phyloP scores from a whole-genome alignment of 1,140 invertebrate genomes.

The Armadillidium nasatum region DNA sequence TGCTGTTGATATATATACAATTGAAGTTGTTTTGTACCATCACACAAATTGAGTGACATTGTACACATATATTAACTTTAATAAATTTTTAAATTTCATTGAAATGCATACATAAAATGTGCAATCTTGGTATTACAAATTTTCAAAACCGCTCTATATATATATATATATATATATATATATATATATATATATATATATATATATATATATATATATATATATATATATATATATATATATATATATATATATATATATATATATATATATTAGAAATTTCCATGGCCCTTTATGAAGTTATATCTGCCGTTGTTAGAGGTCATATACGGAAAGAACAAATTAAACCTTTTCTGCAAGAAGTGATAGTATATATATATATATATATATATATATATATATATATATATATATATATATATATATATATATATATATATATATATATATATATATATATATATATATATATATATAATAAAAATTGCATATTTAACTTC shows the following conservation, averaged over 20 bases:
- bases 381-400: slow-evolving; percentile 22
- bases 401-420: slow-evolving; percentile 24
- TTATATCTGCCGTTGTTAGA: slow-evolving; percentile 64
- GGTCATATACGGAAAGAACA: slow-evolving; percentile 66
- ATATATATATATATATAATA: slow-evolving; percentile 28
- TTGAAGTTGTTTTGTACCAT: too few relatives aligned
- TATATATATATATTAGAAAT: slow-evolving; percentile 51
- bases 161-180: too few relatives aligned
- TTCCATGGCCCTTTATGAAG: slow-evolving; percentile 54
- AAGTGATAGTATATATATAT: slow-evolving; percentile 59
- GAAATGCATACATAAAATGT: too few relatives aligned
- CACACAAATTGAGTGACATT: too few relatives aligned
- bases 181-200: too few relatives aligned
- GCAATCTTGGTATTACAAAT: too few relatives aligned
- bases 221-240: neutral
- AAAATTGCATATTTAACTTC: too few relatives aligned
- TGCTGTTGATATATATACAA: too few relatives aligned
- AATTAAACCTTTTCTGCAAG: slow-evolving; percentile 61
- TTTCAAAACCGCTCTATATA: too few relatives aligned
- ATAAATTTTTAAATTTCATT: too few relatives aligned
- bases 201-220: too few relatives aligned
- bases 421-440: slow-evolving; percentile 27
- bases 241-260: slow-evolving; percentile 31
- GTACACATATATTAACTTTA: too few relatives aligned
- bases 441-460: slow-evolving; percentile 29